phyloP scores from a whole-genome alignment of 2,113 vertebrate genomes.

The Paradoxurus hermaphroditus region DNA sequence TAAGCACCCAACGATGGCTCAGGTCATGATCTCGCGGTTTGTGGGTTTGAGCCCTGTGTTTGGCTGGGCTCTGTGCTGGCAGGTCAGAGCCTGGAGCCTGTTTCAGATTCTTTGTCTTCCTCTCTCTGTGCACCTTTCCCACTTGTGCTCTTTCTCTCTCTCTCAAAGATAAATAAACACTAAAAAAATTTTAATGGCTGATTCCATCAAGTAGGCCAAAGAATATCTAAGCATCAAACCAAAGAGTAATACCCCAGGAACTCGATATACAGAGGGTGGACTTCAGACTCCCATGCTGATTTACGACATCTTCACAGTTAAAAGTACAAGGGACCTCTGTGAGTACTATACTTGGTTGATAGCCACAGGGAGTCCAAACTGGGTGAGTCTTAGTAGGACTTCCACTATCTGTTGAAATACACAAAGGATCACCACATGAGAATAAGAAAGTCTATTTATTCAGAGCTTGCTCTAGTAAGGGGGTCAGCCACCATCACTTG shows the following conservation, averaged over 20 bases:
- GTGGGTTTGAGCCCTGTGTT: no score
- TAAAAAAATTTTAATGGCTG: background rate
- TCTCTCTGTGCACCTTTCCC: no score
- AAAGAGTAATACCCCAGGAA: background rate
- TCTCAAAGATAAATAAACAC: no score
- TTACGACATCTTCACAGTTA: background rate
- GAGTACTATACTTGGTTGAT: fast-evolving
- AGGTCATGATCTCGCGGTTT: no score
- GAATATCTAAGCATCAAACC: background rate
- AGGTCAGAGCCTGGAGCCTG: no score
- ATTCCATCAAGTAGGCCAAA: background rate
- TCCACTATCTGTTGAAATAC: background rate
- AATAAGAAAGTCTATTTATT: background rate
- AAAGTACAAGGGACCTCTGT: background rate
- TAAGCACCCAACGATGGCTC: no score
- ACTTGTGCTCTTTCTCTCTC: no score
- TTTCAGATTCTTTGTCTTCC: no score
- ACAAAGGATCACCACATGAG: background rate
- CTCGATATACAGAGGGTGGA: background rate
- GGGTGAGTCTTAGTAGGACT: background rate
- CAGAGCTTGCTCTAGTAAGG: background rate
- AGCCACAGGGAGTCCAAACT: fast-evolving
- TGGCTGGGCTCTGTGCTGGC: no score
- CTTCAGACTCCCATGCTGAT: background rate
- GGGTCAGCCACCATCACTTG: background rate